A percentile compares a stretch with the other conserved stretches of the same genome.
These are phyloP conservation scores for Panopea generosa DNA, from an alignment of 2,888 invertebrate species.

Conservation along the genomic window DNA sequence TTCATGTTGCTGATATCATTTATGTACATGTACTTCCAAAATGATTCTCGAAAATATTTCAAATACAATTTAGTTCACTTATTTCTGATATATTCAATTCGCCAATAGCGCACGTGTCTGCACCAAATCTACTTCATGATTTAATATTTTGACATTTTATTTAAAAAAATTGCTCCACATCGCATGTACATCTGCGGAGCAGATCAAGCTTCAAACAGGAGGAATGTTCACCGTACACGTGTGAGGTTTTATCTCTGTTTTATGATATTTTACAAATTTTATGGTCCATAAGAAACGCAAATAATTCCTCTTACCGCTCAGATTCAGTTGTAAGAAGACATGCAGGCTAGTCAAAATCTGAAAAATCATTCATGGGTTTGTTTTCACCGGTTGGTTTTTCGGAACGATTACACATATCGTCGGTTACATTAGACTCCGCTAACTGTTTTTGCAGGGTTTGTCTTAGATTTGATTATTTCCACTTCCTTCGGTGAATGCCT, in stretches of 20 bases:
- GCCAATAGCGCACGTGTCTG: no score
- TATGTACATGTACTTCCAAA: no score
- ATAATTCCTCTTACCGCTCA: slow-evolving; percentile 47
- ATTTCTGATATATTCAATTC: no score
- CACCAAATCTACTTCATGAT: no score
- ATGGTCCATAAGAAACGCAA: slow-evolving; percentile 62
- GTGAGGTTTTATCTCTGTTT: slow-evolving; percentile 57
- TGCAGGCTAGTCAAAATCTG: slow-evolving; percentile 47
- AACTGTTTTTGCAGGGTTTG: slow-evolving; percentile 10
- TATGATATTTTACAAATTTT: slow-evolving; percentile 64
- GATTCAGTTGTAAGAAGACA: slow-evolving; percentile 42
- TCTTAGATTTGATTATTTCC: no score
- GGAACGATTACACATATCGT: slow-evolving; percentile 49
- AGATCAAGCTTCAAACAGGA: no score
- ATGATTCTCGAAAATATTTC: no score
- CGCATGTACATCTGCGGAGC: slow-evolving; percentile 10
- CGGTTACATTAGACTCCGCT: slow-evolving; percentile 40
- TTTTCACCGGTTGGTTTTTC: slow-evolving; percentile 31
- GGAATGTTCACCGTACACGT: slow-evolving; percentile 33
- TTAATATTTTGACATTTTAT: no score
- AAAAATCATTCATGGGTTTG: slow-evolving; percentile 41
- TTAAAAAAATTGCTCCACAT: slow-evolving; percentile 1
- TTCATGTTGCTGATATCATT: no score
- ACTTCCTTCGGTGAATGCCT: no score
- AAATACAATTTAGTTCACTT: no score